phyloP scores from a whole-genome alignment of 2,113 vertebrate genomes.

The Pheucticus melanocephalus region DNA sequence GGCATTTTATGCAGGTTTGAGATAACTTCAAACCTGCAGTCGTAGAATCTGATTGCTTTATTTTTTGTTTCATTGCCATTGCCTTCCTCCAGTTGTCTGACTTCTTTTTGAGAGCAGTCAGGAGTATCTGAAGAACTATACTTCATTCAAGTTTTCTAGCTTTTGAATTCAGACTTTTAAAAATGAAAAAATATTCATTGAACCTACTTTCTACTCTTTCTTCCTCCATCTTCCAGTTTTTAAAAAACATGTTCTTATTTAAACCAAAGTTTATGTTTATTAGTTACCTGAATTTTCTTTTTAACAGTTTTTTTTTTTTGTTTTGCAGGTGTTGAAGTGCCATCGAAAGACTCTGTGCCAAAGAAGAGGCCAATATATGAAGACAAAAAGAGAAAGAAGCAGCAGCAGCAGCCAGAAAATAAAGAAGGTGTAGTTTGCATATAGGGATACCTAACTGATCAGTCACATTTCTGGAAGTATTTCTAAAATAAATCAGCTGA shows the following conservation, averaged over 20 bases:
- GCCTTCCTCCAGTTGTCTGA: background rate
- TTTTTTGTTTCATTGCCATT: background rate
- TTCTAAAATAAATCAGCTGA: background rate
- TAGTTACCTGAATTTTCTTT: conserved; percentile 5
- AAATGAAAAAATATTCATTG: background rate
- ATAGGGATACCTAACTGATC: background rate
- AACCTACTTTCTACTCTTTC: background rate
- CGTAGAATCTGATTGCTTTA: background rate
- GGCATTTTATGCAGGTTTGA: background rate
- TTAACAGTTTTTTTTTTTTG: background rate
- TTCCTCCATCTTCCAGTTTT: background rate
- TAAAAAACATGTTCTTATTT: background rate
- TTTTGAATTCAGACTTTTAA: background rate
- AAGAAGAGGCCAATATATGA: conserved; percentile 96
- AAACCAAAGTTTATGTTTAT: background rate
- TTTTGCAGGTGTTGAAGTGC: conserved; percentile 90
- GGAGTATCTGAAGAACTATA: background rate
- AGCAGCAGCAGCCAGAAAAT: conserved; percentile 76
- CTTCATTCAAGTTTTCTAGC: background rate
- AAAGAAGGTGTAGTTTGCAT: conserved; percentile 81
- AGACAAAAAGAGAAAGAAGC: conserved; percentile 94
- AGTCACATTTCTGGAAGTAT: background rate
- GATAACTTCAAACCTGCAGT: background rate
- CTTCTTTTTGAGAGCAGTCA: background rate
- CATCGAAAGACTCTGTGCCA: conserved; percentile 94